phyloP scores from a whole-genome alignment of 1,140 invertebrate genomes.

The Neotoxoptera formosana region DNA sequence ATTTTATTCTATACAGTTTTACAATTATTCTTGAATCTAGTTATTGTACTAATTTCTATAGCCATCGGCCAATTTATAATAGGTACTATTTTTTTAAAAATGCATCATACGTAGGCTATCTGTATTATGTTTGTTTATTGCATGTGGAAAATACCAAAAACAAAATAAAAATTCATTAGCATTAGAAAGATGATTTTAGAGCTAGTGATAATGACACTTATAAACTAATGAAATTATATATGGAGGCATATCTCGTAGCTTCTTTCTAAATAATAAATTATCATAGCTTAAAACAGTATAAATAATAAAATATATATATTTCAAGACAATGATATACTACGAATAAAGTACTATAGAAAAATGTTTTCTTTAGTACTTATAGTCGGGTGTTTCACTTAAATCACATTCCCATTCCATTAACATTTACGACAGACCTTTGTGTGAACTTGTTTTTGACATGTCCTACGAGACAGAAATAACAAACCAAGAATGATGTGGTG shows the following conservation, averaged over 20 bases:
- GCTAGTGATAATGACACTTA: not conserved
- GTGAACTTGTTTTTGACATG: not conserved
- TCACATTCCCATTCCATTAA: not conserved
- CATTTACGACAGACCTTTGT: not conserved
- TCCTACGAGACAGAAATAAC: too few relatives aligned
- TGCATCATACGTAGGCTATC: not conserved
- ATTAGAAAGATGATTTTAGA: not conserved
- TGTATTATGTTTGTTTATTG: not conserved
- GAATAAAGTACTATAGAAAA: not conserved
- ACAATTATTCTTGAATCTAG: not conserved
- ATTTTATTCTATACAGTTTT: not conserved
- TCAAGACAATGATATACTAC: not conserved
- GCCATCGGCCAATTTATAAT: not conserved
- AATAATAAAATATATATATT: too few relatives aligned
- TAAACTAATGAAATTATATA: not conserved
- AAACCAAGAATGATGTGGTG: too few relatives aligned
- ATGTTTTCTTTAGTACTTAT: not conserved
- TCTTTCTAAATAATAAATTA: not conserved
- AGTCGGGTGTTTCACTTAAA: not conserved
- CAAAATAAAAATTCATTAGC: not conserved
- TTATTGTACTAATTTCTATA: not conserved
- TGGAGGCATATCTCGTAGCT: not conserved
- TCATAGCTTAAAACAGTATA: not conserved
- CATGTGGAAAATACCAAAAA: not conserved
- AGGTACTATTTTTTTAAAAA: not conserved